A percentile compares a stretch with the other conserved stretches of the same genome.
Conservation (phyloP, 2,888 invertebrate genomes). For the Amorpha juglandis region DNA sequence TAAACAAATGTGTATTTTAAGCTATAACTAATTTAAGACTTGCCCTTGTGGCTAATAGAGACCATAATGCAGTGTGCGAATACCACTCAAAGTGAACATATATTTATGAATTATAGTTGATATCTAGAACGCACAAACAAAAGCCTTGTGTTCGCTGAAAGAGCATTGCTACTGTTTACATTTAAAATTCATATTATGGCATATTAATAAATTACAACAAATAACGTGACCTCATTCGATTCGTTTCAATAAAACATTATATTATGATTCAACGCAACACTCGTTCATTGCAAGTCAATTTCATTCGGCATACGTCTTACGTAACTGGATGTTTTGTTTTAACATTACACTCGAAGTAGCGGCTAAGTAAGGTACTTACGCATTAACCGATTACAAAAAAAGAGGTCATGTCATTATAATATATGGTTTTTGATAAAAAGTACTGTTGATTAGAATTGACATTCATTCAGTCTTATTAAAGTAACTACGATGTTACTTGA, state of each 20-base stretch:
- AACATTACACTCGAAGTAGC: background rate
- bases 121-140: background rate
- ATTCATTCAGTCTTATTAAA: background rate
- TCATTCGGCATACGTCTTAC: constrained; percentile 24
- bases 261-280: constrained; percentile 27
- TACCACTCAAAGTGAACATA: too few species aligned
- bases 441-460: background rate
- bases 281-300: constrained; percentile 26
- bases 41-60: too few species aligned
- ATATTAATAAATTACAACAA: constrained; percentile 26
- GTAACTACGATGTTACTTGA: too few species aligned
- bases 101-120: background rate
- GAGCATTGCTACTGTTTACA: constrained; percentile 27
- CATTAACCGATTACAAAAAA: too few species aligned
- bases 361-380: too few species aligned
- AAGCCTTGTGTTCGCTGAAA: constrained; percentile 10
- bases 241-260: constrained; percentile 32
- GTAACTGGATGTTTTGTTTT: constrained; percentile 18
- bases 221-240: constrained; percentile 25
- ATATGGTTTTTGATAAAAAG: background rate
- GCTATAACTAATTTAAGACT: too few species aligned
- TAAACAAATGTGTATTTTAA: too few species aligned
- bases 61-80: too few species aligned
- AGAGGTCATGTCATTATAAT: too few species aligned
- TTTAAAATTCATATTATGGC: constrained; percentile 28